These are phyloP conservation scores for Pachyuromys duprasi DNA, from an alignment of 2,797 vertebrate species.

Conservation along the genomic window DNA sequence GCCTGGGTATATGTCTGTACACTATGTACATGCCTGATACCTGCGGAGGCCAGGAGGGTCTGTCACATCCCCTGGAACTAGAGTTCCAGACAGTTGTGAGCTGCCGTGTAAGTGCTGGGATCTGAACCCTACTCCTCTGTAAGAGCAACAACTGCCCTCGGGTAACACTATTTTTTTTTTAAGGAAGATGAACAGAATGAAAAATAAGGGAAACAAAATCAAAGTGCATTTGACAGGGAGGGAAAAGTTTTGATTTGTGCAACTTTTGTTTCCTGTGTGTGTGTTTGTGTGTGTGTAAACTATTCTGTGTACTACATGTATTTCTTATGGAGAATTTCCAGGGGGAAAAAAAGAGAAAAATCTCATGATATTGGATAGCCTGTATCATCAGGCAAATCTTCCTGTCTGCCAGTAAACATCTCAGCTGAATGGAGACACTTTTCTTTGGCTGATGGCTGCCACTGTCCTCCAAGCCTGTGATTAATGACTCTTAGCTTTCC, in stretches of 20 bases:
- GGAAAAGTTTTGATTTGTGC: background rate
- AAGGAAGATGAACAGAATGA: no score
- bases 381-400: background rate
- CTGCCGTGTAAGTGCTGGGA: background rate
- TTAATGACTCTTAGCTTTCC: background rate
- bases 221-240: slow-evolving; percentile 7
- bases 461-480: background rate
- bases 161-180: background rate
- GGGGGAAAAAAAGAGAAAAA: background rate
- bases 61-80: background rate
- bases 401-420: background rate
- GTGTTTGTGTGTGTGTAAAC: background rate
- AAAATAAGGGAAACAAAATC: background rate
- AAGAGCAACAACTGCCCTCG: background rate
- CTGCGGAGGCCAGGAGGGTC: background rate
- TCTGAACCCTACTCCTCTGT: background rate
- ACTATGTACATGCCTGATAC: background rate
- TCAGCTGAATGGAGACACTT: background rate
- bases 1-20: background rate
- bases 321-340: background rate
- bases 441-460: background rate
- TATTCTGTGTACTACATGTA: background rate
- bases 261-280: background rate
- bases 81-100: background rate
- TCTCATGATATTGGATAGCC: background rate